Conservation (phyloP, 2,888 invertebrate genomes). For the Euclidia mi region DNA sequence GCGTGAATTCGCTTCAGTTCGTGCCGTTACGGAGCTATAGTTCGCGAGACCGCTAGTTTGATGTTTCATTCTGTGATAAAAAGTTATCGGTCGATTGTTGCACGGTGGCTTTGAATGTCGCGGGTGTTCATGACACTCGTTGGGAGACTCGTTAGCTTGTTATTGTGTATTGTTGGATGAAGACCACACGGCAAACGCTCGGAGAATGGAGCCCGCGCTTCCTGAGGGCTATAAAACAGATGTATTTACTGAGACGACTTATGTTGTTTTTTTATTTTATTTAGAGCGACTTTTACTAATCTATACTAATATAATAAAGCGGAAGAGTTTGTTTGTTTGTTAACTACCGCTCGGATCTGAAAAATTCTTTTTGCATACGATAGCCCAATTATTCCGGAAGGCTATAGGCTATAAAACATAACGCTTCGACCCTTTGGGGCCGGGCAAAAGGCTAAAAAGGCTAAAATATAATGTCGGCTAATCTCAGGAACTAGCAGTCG, state of each 20-base stretch:
- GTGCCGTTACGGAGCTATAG: conserved; percentile 72
- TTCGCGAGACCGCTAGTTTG: conserved; percentile 62
- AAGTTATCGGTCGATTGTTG: conserved; percentile 63
- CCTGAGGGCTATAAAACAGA: not conserved
- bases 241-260: not conserved
- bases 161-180: conserved; percentile 3
- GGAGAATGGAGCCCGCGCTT: not conserved
- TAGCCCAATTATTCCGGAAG: no score
- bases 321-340: no score
- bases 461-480: no score
- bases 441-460: no score
- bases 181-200: not conserved
- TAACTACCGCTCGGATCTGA: no score
- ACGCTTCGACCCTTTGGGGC: no score
- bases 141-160: not conserved
- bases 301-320: no score
- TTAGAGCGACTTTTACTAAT: no score
- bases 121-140: conserved; percentile 11
- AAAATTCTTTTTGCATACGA: no score
- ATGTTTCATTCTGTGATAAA: conserved; percentile 62
- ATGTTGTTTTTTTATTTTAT: no score
- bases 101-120: conserved; percentile 47
- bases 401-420: no score
- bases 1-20: conserved; percentile 58
- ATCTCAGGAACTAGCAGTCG: no score